phyloP scores from a whole-genome alignment of 2,113 vertebrate species.

The Neolamprologus variostigma region DNA sequence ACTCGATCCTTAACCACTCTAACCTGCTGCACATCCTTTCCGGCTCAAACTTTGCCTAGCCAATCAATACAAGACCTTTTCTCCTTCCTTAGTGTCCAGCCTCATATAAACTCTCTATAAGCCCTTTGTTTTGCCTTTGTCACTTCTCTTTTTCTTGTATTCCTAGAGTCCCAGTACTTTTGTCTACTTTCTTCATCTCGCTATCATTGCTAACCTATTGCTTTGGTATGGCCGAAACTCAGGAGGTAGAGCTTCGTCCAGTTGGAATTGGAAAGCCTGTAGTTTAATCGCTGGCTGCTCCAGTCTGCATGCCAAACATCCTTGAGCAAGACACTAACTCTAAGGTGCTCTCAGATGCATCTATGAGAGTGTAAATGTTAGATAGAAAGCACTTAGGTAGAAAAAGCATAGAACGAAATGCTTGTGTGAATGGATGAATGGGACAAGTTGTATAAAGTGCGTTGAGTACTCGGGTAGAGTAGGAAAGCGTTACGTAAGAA shows the following conservation, averaged over 20 bases:
- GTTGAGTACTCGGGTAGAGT: not conserved
- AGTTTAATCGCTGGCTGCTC: not conserved
- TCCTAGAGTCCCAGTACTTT: not conserved
- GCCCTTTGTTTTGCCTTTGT: not conserved
- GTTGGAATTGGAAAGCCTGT: not conserved
- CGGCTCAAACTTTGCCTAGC: not conserved
- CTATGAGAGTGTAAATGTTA: not conserved
- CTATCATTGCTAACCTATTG: not conserved
- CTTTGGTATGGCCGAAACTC: not conserved
- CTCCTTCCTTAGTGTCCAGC: not conserved
- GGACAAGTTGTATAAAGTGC: not conserved
- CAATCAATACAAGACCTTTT: not conserved
- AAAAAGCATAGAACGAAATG: not conserved
- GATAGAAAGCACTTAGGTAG: not conserved
- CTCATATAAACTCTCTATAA: not conserved
- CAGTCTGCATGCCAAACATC: not conserved
- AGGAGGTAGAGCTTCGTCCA: not conserved
- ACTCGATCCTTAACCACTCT: not conserved
- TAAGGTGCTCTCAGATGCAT: not conserved
- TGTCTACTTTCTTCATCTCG: not conserved
- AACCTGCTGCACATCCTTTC: not conserved
- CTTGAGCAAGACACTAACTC: not conserved
- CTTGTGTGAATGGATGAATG: not conserved
- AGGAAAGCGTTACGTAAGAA: not conserved
- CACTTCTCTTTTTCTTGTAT: not conserved